phyloP scores from a whole-genome alignment of 2,888 invertebrate species.

The Crioceris asparagi region DNA sequence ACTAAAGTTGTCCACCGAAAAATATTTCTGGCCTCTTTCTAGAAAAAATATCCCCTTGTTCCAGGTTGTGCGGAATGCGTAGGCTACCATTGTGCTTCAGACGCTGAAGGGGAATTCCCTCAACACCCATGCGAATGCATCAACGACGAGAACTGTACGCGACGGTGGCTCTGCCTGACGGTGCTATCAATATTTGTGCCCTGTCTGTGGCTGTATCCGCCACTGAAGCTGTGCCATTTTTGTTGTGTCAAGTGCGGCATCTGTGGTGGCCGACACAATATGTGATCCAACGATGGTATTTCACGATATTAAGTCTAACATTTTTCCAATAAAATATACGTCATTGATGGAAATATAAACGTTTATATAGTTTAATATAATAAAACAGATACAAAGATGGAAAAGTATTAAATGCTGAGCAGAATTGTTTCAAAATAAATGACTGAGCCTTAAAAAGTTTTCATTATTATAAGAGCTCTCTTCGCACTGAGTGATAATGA shows the following conservation, averaged over 20 bases:
- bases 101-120: slow-evolving; percentile 78
- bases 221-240: slow-evolving; percentile 73
- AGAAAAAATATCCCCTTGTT: too few relatives aligned
- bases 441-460: too few relatives aligned
- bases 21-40: too few relatives aligned
- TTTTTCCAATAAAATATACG: slow-evolving; percentile 6
- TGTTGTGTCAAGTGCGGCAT: slow-evolving; percentile 70
- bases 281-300: slow-evolving; percentile 30
- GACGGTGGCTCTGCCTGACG: slow-evolving; percentile 78
- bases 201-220: slow-evolving; percentile 89
- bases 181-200: slow-evolving; percentile 81
- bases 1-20: too few relatives aligned
- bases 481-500: too few relatives aligned
- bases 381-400: too few relatives aligned
- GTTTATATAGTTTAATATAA: too few relatives aligned
- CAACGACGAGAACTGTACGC: slow-evolving; percentile 59
- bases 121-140: slow-evolving; percentile 77
- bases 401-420: too few relatives aligned
- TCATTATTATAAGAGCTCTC: too few relatives aligned
- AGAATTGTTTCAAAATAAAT: too few relatives aligned
- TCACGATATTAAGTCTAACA: slow-evolving; percentile 28
- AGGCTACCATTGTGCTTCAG: slow-evolving; percentile 89
- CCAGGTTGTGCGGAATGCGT: slow-evolving; percentile 82
- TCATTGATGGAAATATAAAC: neutral
- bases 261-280: slow-evolving; percentile 72